A percentile compares a stretch with the other conserved stretches of the same genome.
phyloP scores from a whole-genome alignment of 2,113 vertebrate genomes.

The Cairina moschata region DNA sequence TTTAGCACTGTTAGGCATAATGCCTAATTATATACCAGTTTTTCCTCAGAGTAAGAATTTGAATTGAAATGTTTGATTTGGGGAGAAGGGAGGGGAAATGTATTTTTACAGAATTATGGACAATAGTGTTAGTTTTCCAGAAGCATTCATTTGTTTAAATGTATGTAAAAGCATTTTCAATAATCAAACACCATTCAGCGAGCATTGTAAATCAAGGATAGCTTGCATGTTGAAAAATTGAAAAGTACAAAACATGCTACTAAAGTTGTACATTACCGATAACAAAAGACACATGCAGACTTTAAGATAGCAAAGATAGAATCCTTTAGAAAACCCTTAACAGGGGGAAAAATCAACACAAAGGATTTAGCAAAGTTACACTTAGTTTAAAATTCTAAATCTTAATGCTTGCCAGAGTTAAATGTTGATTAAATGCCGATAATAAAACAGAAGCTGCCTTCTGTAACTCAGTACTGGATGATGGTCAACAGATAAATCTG shows the following conservation, averaged over 20 bases:
- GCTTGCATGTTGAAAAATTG: constrained; percentile 50
- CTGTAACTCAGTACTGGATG: background rate
- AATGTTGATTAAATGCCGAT: constrained; percentile 60
- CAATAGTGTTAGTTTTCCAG: constrained; percentile 60
- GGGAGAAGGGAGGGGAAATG: constrained; percentile 13
- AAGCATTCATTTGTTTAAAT: constrained; percentile 66
- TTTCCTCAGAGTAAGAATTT: constrained; percentile 63
- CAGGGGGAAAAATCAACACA: constrained; percentile 3
- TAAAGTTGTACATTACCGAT: constrained; percentile 61
- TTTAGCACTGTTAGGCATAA: constrained; percentile 70
- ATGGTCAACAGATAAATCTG: constrained; percentile 37
- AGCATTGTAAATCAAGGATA: constrained; percentile 50
- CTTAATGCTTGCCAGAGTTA: constrained; percentile 46
- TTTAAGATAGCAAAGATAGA: constrained; percentile 44
- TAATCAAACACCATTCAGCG: constrained; percentile 66
- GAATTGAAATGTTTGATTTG: constrained; percentile 65
- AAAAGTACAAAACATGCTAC: constrained; percentile 46
- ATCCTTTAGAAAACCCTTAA: constrained; percentile 45
- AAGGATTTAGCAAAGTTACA: constrained; percentile 54
- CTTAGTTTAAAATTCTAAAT: constrained; percentile 52
- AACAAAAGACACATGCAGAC: constrained; percentile 48
- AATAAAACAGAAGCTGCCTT: constrained; percentile 25
- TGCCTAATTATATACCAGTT: constrained; percentile 68
- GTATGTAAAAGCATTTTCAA: constrained; percentile 52
- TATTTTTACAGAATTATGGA: constrained; percentile 65